These are phyloP conservation scores for Chrysolina haemoptera DNA, from an alignment of 2,888 invertebrate species.

Conservation along the genomic window DNA sequence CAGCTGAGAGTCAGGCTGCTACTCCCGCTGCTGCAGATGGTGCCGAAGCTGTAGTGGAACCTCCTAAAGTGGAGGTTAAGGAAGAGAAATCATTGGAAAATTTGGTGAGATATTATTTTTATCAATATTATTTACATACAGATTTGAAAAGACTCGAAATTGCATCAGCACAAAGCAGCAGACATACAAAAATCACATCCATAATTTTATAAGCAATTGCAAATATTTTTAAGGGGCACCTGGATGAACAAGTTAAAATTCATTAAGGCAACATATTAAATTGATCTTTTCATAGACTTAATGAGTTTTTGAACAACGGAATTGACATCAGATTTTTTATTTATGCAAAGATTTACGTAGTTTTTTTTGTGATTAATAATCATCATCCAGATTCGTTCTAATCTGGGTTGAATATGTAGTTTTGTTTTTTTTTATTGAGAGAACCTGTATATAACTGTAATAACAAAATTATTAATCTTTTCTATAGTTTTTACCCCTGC, in stretches of 20 bases:
- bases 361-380: too few species aligned
- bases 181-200: too few species aligned
- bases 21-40: constrained; percentile 65
- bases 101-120: constrained; percentile 66
- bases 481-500: too few species aligned
- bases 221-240: too few species aligned
- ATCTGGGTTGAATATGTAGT: neutral
- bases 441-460: too few species aligned
- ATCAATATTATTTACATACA: neutral
- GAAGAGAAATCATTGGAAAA: constrained; percentile 75
- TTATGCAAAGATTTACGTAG: too few species aligned
- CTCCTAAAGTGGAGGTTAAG: constrained; percentile 69
- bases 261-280: too few species aligned
- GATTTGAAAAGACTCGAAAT: neutral
- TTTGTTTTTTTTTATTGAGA: neutral
- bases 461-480: too few species aligned
- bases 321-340: too few species aligned
- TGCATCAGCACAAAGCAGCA: neutral
- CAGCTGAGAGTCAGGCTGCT: constrained; percentile 72
- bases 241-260: too few species aligned
- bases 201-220: neutral
- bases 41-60: constrained; percentile 58
- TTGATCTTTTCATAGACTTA: too few species aligned
- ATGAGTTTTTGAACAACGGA: too few species aligned
- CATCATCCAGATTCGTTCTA: neutral